Evolutionary conservation across 2,797 vertebrate species (phyloP), one percentile per base, ranked within the genome.

Genomic region (Lepilemur ruficaudatus): DNA sequence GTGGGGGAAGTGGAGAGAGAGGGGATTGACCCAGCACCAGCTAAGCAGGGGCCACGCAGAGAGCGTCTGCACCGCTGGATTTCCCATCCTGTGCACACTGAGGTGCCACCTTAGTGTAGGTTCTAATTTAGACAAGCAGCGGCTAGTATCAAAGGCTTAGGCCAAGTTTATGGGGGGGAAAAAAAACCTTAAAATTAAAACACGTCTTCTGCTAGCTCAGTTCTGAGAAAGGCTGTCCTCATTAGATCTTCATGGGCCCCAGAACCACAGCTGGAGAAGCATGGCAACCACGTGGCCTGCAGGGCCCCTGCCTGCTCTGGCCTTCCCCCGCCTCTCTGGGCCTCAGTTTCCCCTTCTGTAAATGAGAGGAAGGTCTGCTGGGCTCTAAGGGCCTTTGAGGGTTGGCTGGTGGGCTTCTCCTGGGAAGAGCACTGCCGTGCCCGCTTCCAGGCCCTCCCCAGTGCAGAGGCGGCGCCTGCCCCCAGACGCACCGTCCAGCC

Each of bases 71-170:
- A 2, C n/a, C 7, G 52, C 3, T 0, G 1, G 15, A 8, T 5
- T 25, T 8, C 15, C 9, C 2, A n/a, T 25, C 55, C 30, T 70
- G 59, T n/a, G 89, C 67, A 17, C 17, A 61, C 7, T 14, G 15
- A 1, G 7, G 70, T 3, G 0, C 15, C 17, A 0, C 23, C 25
- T 41, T 10, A 7, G 32, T 2, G 2, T 2, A 22, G 50, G 14
- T 69, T 38, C 84, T 9, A 2, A 76, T 20, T 43, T 4, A 48
- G 23, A 70, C 17, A 13, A 32, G 50, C 57, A 43, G 61, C 18
- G 38, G 57, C 41, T 17, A 0, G 10, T 12, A 38, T 17, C 38
- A 38, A 32, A 65, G 14, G 17, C 25, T 28, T 8, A 4, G 48
- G 48, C 17, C 30, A 20, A 11, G 57, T 15, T 86, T 2, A 10